Percentiles rank a stretch among this genome's conserved stretches.
These are phyloP conservation scores for Schizothorax lantsangensis DNA, from an alignment of 2,797 vertebrate genomes.

Conservation along the genomic window DNA sequence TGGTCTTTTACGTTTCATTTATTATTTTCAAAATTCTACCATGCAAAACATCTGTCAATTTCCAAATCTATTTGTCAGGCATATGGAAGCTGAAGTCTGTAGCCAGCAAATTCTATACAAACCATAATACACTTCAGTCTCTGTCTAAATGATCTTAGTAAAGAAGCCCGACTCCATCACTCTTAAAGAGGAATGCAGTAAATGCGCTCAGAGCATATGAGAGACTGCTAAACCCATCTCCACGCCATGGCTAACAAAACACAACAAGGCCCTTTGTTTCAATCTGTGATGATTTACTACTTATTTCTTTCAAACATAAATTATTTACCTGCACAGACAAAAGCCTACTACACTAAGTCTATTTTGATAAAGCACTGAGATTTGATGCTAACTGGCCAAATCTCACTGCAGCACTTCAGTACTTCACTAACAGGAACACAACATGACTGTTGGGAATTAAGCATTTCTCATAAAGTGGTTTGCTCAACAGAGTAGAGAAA, in stretches of 20 bases:
- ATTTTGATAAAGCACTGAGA: constrained; percentile 9
- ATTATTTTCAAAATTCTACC: background rate
- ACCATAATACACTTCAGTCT: constrained; percentile 15
- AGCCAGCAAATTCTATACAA: constrained; percentile 33
- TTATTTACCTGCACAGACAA: background rate
- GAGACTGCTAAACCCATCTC: constrained; percentile 39
- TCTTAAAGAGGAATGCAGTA: constrained; percentile 23
- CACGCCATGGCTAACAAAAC: constrained; percentile 17
- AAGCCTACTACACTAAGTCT: background rate
- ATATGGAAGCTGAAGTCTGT: background rate
- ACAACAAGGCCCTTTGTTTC: constrained; percentile 18
- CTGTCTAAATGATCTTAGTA: background rate
- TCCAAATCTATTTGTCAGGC: background rate
- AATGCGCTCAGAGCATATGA: background rate
- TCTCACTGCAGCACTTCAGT: background rate
- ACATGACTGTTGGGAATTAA: constrained; percentile 11
- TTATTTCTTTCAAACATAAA: constrained; percentile 25
- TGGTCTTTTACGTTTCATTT: background rate
- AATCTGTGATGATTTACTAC: constrained; percentile 40
- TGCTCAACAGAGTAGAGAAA: background rate
- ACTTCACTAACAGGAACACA: constrained; percentile 10
- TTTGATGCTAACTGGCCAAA: background rate
- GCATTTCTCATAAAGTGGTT: constrained; percentile 30
- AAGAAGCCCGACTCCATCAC: background rate
- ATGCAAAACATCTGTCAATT: background rate